Base-by-base conservation (phyloP, 1,140 invertebrate genomes). In the Diplogasteroides magnus region DNA sequence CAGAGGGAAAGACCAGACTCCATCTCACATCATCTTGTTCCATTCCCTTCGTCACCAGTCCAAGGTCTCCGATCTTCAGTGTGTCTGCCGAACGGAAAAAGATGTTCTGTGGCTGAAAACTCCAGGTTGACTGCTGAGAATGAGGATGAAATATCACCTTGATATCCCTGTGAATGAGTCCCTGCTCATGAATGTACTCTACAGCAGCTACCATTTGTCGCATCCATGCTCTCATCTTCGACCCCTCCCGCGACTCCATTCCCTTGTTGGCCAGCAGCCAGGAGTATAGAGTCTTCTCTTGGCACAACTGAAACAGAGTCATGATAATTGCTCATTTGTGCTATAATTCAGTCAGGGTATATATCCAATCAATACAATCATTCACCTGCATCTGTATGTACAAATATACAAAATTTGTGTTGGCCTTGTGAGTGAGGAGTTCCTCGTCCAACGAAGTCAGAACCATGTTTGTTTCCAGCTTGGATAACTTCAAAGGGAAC, bases 41-140 rank as follows among this genome's bases (percentile, higher is more conserved):
- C 86, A 91, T 90, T 2, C 89, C 37, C 56, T 69, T 89, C 15
- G 93, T 96, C 0, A 93, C 94, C 11, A 97, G 87, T 0, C 94
- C 94, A 87, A 98, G 97, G 85, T 97, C 95, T 2, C 94, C 94
- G 60, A 98, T 90, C 86, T 97, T 97, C 2, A 98, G 89, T 2
- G 29, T 58, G 90, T 90, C 84, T 2, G 65, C 57, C 0, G 66
- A 58, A 13, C 31, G 86, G 0, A 93, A 90, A 83, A 96, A 94
- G 77, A 97, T 96, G 84, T 97, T 97, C 60, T 92, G 93, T 1
- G 94, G 94, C 88, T 91, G 80, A 68, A 68, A 26, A 31, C 28
- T 25, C 15, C 32, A 64, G 37, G 19, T 32, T 64, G 11, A 14
- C 28, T 37, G 0, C 32, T 48, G 14, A 32, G 0, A 87, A 86